Percentiles rank a stretch among this genome's conserved stretches.
These are phyloP conservation scores for Sycophaga agraensis DNA, from an alignment of 1,140 invertebrate genomes.

Conservation along the genomic window DNA sequence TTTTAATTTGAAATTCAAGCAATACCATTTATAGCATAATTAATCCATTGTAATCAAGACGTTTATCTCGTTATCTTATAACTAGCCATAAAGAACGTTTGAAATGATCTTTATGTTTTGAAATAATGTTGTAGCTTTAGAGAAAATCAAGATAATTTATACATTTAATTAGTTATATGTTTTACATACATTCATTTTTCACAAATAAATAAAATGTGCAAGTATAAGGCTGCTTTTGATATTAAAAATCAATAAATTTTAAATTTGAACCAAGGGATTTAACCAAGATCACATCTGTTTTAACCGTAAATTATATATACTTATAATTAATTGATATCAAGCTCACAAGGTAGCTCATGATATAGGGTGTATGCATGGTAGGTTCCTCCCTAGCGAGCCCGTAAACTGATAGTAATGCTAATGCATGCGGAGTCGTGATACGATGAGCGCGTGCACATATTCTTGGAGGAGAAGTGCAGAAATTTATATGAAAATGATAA, in stretches of 20 bases:
- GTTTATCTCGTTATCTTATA: no score
- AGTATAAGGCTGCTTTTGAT: not conserved
- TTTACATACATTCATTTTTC: no score
- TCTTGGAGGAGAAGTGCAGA: no score
- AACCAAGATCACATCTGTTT: not conserved
- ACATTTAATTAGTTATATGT: no score
- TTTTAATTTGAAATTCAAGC: not conserved
- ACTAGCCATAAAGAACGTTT: no score
- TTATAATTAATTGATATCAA: conserved; percentile 21
- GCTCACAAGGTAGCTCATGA: not conserved
- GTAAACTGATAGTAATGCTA: conserved; percentile 23
- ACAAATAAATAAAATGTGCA: not conserved
- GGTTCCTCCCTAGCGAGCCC: conserved; percentile 1
- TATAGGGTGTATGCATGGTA: not conserved
- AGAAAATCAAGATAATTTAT: no score
- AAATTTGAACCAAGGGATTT: not conserved
- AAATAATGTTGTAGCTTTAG: no score
- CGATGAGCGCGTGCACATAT: not conserved
- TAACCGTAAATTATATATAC: not conserved
- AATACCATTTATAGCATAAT: no score
- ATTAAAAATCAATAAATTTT: not conserved
- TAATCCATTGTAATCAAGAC: no score
- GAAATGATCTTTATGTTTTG: no score
- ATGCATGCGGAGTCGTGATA: not conserved
- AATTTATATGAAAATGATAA: no score